Base-by-base conservation (phyloP, 1,140 invertebrate species). In the Onthophagus taurus region DNA sequence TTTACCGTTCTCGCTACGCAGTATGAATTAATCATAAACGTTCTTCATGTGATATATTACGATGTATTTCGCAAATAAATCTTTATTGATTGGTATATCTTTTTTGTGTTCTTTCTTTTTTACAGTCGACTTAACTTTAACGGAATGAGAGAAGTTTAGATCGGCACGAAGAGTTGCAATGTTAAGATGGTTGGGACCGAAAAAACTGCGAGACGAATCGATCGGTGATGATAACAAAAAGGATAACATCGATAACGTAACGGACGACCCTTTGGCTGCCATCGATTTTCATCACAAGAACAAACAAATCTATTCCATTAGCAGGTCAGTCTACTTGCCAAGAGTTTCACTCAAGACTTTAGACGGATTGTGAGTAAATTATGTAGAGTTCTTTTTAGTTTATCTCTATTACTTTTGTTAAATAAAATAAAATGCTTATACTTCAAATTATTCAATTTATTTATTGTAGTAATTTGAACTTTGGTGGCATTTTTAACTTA, bases 181-280 rank as follows among this genome's bases (percentile, higher is more conserved):
- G 53, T 49, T 55, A 44, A 55, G 51, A 48, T 53, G 53, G 51
- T 44, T 53, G 34, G 46, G 46, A 21, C 53, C 49, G 8, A 23
- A 23, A 16, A 49, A 55, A 44, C n/a, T 7, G 7, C 14, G 6
- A 7, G 9, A 9, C 31, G 6, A 6, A 34, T 34, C 31, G 13
- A 34, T 13, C n/a, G n/a, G n/a, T n/a, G n/a, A n/a, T n/a, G n/a
- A n/a, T n/a, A n/a, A n/a, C n/a, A 33, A 20, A 17, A n/a, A 37
- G 12, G 8, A 21, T 31, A 14, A 16, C 12, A 6, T 12, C 33
- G 18, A 33, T 9, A 34, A 20, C 17, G 45, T 49, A 12, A 57
- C 58, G 20, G 52, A 57, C 24, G 56, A 58, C 39, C 54, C 54
- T 4, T 35, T 57, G 12, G 58, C 54, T 8, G 47, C 50, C 4